Percentiles rank a stretch among this genome's conserved stretches.
Evolutionary conservation across 2,113 vertebrate genomes (phyloP).

Genomic region (Urocolius indicus): DNA sequence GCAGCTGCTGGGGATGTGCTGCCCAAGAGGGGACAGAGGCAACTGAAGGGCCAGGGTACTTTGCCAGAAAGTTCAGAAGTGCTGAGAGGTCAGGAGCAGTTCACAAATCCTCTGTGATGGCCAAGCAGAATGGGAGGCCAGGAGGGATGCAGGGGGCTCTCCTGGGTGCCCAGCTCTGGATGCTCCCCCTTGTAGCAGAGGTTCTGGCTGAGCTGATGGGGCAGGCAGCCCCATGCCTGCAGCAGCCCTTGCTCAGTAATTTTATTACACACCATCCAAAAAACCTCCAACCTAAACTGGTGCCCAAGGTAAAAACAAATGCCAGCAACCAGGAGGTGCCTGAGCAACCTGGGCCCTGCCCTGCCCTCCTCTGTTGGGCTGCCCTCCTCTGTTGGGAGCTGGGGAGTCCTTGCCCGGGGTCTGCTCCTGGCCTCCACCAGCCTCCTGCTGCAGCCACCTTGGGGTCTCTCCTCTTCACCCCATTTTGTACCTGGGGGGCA

Average conservation of each 20-base stretch:
- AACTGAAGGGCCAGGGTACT: not conserved
- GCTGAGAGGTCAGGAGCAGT: not conserved
- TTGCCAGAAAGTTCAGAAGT: not conserved
- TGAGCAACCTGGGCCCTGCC: not conserved
- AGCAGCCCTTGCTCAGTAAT: slow-evolving; percentile 1
- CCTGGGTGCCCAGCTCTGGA: not conserved
- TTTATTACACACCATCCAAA: slow-evolving; percentile 58
- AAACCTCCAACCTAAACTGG: not conserved
- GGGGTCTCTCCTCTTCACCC: slow-evolving; percentile 2
- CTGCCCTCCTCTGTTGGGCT: not conserved
- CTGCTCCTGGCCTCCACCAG: not conserved
- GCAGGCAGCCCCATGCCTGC: slow-evolving; percentile 12
- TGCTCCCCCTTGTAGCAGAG: not conserved
- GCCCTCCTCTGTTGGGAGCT: not conserved
- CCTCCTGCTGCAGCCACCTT: slow-evolving; percentile 37
- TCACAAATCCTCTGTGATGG: not conserved
- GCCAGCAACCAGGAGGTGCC: not conserved
- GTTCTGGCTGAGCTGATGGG: not conserved
- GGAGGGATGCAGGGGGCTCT: not conserved
- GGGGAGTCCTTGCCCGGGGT: not conserved
- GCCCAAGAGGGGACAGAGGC: not conserved
- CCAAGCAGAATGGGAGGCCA: not conserved
- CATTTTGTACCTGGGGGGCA: not conserved
- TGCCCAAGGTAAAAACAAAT: not conserved
- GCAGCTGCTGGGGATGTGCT: not conserved